A percentile compares a stretch with the other conserved stretches of the same genome.
These are phyloP conservation scores for Drosophila sturtevanti DNA, from an alignment of 1,140 invertebrate genomes.

Conservation along the genomic window DNA sequence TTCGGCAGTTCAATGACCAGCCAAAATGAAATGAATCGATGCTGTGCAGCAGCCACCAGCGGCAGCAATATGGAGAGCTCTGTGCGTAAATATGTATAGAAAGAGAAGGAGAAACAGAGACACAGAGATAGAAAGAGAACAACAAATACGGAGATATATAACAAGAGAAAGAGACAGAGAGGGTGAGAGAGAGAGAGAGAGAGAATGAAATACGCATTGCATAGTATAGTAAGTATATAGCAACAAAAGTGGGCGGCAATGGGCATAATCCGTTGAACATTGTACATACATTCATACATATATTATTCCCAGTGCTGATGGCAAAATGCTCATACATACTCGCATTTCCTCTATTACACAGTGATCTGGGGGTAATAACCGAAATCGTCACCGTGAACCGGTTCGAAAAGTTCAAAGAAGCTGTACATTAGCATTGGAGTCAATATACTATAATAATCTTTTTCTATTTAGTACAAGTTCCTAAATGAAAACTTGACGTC, in stretches of 20 bases:
- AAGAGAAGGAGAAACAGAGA: constrained; percentile 25
- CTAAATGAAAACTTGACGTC: too few species aligned
- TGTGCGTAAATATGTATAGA: constrained; percentile 45
- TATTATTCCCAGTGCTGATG: too few species aligned
- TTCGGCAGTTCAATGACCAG: constrained; percentile 82
- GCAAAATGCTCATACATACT: constrained; percentile 13
- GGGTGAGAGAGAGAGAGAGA: constrained; percentile 17
- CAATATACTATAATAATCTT: too few species aligned
- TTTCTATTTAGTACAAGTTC: too few species aligned
- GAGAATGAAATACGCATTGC: constrained; percentile 33
- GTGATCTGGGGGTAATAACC: neutral
- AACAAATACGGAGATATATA: constrained; percentile 5
- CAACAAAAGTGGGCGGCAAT: constrained; percentile 5
- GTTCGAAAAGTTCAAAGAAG: neutral
- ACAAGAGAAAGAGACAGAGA: constrained; percentile 15
- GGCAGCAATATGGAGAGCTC: neutral
- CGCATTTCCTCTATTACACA: constrained; percentile 1
- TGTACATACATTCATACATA: neutral
- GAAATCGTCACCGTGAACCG: neutral
- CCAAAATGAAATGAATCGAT: constrained; percentile 69
- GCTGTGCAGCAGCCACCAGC: constrained; percentile 29
- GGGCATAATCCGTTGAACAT: neutral
- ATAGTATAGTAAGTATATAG: constrained; percentile 54
- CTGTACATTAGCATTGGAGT: too few species aligned
- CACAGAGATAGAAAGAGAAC: constrained; percentile 12